Conservation (phyloP, 2,888 invertebrate species). For the Tholera decimalis region DNA sequence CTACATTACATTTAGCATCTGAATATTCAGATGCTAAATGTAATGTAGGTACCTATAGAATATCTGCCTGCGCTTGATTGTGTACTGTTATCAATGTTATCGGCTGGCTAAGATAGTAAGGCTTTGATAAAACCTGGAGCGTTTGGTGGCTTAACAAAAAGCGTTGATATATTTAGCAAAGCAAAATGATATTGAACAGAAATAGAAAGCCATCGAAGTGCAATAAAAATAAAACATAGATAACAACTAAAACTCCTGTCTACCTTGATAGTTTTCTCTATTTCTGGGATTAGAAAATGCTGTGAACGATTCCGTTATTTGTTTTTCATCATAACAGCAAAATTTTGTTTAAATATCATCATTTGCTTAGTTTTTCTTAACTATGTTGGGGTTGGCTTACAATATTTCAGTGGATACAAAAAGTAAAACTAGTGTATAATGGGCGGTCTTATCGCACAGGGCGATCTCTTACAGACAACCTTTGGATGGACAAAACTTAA, state of each 20-base stretch:
- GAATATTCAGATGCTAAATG: too few species aligned
- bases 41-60: not conserved
- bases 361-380: too few species aligned
- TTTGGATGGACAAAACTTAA: too few species aligned
- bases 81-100: conserved; percentile 56
- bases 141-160: conserved; percentile 44
- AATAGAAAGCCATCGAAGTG: conserved; percentile 21
- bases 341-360: too few species aligned
- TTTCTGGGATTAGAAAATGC: not conserved
- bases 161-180: conserved; percentile 30
- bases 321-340: too few species aligned
- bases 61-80: conserved; percentile 32
- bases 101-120: conserved; percentile 47
- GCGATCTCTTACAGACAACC: too few species aligned
- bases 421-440: too few species aligned
- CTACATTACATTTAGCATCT: too few species aligned
- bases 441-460: too few species aligned
- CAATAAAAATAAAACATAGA: conserved; percentile 4
- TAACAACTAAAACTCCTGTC: conserved; percentile 4
- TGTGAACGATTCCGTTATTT: not conserved
- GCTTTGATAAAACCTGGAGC: conserved; percentile 54
- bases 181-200: conserved; percentile 24
- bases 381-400: too few species aligned
- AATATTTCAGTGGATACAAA: too few species aligned
- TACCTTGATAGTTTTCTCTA: not conserved